Percentiles rank a stretch among this genome's conserved stretches.
Evolutionary conservation across 2,797 vertebrate species (phyloP).

Genomic region (Percopsis omiscomaycus): DNA sequence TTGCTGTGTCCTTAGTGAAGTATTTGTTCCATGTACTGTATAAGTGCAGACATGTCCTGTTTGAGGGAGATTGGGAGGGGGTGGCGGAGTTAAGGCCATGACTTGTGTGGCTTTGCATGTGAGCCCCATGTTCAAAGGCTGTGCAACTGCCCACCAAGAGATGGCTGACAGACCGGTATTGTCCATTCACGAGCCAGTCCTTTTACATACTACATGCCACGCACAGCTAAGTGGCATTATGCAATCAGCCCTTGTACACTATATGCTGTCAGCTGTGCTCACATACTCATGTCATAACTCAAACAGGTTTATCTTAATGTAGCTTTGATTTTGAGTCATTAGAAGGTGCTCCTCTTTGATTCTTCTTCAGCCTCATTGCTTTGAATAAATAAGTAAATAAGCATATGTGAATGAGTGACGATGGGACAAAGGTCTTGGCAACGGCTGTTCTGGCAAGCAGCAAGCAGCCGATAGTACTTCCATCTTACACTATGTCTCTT

Average conservation of each 20-base stretch:
- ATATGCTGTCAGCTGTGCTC: conserved; percentile 23
- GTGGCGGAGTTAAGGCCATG: background rate
- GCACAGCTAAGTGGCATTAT: conserved; percentile 35
- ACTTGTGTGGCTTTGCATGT: conserved; percentile 24
- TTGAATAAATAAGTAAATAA: background rate
- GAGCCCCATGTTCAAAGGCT: conserved; percentile 21
- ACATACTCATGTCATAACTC: background rate
- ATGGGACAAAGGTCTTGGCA: background rate
- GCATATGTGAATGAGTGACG: background rate
- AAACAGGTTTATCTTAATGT: background rate
- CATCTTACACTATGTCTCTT: conserved; percentile 9
- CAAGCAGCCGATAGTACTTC: conserved; percentile 6
- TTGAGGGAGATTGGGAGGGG: background rate
- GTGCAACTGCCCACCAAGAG: conserved; percentile 13
- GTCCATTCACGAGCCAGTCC: conserved; percentile 52
- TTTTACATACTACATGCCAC: conserved; percentile 49
- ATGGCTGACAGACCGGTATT: conserved; percentile 52
- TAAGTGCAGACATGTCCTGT: conserved; percentile 5
- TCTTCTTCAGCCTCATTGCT: background rate
- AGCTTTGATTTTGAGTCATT: conserved; percentile 19
- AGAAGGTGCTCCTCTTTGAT: conserved; percentile 6
- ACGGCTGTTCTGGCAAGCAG: background rate
- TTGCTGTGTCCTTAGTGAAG: background rate
- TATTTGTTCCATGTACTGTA: background rate
- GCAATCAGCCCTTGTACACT: conserved; percentile 41